phyloP scores from a whole-genome alignment of 2,888 invertebrate species.

The Podotricha telesiphe region DNA sequence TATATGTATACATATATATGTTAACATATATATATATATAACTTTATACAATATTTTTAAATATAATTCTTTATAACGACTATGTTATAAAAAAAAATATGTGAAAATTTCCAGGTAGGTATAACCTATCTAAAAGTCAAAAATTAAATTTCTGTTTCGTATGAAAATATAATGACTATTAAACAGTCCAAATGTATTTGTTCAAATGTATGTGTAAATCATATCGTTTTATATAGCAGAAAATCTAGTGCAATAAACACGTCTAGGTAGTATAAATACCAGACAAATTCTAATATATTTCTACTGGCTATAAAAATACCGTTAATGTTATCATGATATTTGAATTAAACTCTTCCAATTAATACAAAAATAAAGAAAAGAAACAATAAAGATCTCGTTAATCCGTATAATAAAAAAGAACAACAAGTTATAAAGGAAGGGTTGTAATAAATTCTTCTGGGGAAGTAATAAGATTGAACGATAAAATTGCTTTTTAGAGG shows the following conservation, averaged over 20 bases:
- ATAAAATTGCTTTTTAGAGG: conserved; percentile 71
- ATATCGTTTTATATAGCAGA: not conserved
- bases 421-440: conserved; percentile 62
- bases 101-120: too few species aligned
- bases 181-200: not conserved
- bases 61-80: too few species aligned
- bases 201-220: too few species aligned
- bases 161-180: not conserved
- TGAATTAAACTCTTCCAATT: not conserved
- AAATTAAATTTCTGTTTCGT: not conserved
- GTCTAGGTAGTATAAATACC: too few species aligned
- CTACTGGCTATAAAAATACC: not conserved
- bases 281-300: not conserved
- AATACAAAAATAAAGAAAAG: not conserved
- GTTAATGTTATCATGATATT: not conserved
- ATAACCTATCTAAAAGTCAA: not conserved
- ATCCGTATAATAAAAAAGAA: conserved; percentile 35
- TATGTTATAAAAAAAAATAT: too few species aligned
- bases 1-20: too few species aligned
- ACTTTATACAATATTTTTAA: too few species aligned
- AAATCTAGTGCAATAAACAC: not conserved
- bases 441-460: conserved; percentile 72
- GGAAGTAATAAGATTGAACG: conserved; percentile 72
- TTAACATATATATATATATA: too few species aligned
- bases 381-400: not conserved